phyloP scores from a whole-genome alignment of 2,797 vertebrate species.

The Stomatorhinus walkeri region DNA sequence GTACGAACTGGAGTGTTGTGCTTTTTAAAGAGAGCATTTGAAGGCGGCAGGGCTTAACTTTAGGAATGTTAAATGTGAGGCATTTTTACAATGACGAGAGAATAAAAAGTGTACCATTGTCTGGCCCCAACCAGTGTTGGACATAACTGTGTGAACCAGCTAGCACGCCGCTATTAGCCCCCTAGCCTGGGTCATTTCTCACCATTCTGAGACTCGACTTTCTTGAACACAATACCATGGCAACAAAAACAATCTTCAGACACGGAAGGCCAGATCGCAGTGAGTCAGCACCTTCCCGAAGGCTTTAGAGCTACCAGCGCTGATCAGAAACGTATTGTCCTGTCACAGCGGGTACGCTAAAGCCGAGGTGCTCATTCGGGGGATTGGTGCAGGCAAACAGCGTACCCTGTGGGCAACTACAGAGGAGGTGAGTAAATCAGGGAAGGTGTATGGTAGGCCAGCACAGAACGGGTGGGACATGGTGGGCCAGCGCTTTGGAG shows the following conservation, averaged over 20 bases:
- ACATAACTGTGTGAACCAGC: not conserved
- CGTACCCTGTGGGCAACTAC: conserved; percentile 11
- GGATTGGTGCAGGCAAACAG: not conserved
- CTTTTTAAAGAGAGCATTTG: not conserved
- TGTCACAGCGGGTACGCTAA: conserved; percentile 5
- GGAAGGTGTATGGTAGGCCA: not conserved
- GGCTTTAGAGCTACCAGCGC: conserved; percentile 6
- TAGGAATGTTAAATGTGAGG: not conserved
- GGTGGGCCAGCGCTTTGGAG: conserved; percentile 4
- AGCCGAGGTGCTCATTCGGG: not conserved
- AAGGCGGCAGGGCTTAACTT: not conserved
- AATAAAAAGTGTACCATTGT: not conserved
- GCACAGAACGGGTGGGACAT: not conserved
- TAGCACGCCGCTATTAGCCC: not conserved
- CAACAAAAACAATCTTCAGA: conserved; percentile 19
- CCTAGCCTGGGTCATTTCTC: not conserved
- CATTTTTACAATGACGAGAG: not conserved
- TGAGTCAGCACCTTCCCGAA: conserved; percentile 25
- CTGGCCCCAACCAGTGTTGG: not conserved
- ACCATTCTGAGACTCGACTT: not conserved
- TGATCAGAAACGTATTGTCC: not conserved
- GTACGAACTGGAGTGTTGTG: not conserved
- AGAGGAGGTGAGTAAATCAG: not conserved
- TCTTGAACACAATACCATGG: conserved; percentile 23
- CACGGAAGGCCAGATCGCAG: conserved; percentile 1